Evolutionary conservation across 2,113 vertebrate genomes (phyloP), one percentile per base, ranked within the genome.

Genomic region (Trochalopteron elliotii): DNA sequence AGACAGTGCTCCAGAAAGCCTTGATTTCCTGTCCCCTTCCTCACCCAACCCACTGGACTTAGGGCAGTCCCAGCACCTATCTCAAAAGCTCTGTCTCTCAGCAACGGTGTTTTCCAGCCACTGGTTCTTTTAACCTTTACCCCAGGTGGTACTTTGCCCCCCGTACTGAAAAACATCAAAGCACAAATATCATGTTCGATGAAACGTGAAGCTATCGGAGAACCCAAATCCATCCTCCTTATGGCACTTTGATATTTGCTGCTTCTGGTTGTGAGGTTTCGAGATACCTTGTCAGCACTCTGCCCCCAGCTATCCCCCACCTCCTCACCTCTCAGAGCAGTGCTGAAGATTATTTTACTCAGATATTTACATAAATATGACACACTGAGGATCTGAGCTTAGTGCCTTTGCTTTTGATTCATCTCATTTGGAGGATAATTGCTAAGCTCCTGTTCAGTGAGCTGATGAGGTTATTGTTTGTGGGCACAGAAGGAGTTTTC

Each of bases 61-160:
- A 27, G 47, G 39, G 35, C 19, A 57, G 31, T 42, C 31, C 24
- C 33, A 84, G 33, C 11, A 80, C 7, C 39, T 24, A 13, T 20
- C 37, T 63, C 56, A 75, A 37, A 67, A 75, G 12, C 39, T 59
- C 15, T 74, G 61, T 61, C 20, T 78, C 72, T 56, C 74, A 59
- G 52, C 69, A 68, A n/a, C 0, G 0, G 25, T 3, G 6, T 61
- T 85, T 93, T 85, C 57, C 49, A 90, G 49, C 12, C 37, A 16
- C 57, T 68, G 40, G 20, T 90, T 96, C 78, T 75, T 68, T 90
- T 69, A 83, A 60, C 33, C 67, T 95, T 89, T 89, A 91, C 44
- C 53, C 49, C 53, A 60, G 53, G n/a, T 37, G 20, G 59, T n/a
- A 53, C 40, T 84, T 94, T 64, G 19, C 31, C 57, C 79, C 49